Conservation (phyloP, 2,797 vertebrate genomes). For the Danio kyathit region DNA sequence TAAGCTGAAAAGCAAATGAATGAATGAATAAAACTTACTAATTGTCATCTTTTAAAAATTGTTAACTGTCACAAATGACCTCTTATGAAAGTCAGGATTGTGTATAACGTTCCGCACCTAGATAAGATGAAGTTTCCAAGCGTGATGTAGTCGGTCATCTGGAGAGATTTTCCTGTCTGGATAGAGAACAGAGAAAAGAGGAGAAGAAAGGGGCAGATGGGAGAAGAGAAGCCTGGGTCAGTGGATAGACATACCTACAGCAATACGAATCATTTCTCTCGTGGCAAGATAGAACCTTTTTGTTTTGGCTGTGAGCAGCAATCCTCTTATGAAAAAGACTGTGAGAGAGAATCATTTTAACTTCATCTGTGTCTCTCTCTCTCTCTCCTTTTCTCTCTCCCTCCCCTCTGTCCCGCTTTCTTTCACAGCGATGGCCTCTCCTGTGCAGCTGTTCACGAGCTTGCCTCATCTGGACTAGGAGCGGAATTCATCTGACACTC, state of each 20-base stretch:
- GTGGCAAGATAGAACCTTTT: slow-evolving; percentile 50
- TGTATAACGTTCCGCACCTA: not conserved
- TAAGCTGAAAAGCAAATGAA: no score
- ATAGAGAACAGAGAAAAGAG: slow-evolving; percentile 57
- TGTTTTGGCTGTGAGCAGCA: slow-evolving; percentile 60
- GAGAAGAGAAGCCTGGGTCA: slow-evolving; percentile 62
- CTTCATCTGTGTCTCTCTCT: slow-evolving; percentile 70
- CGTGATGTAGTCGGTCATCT: slow-evolving; percentile 41
- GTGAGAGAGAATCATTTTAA: slow-evolving; percentile 70
- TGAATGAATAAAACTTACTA: not conserved
- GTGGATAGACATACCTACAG: slow-evolving; percentile 57
- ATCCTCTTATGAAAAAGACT: slow-evolving; percentile 66
- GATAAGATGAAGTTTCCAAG: slow-evolving; percentile 7
- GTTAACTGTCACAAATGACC: not conserved
- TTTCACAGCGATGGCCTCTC: slow-evolving; percentile 87
- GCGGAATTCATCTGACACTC: slow-evolving; percentile 63
- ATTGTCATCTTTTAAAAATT: not conserved
- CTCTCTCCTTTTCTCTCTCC: slow-evolving; percentile 69
- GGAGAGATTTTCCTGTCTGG: slow-evolving; percentile 67
- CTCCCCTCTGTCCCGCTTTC: slow-evolving; percentile 71
- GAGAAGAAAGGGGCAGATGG: slow-evolving; percentile 54
- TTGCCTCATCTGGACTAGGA: slow-evolving; percentile 74
- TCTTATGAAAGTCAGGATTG: not conserved
- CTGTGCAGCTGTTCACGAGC: slow-evolving; percentile 77
- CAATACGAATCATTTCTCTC: slow-evolving; percentile 50